Base-by-base conservation (phyloP, 92 coral and sea anemone species). In the Galaxea fascicularis region DNA sequence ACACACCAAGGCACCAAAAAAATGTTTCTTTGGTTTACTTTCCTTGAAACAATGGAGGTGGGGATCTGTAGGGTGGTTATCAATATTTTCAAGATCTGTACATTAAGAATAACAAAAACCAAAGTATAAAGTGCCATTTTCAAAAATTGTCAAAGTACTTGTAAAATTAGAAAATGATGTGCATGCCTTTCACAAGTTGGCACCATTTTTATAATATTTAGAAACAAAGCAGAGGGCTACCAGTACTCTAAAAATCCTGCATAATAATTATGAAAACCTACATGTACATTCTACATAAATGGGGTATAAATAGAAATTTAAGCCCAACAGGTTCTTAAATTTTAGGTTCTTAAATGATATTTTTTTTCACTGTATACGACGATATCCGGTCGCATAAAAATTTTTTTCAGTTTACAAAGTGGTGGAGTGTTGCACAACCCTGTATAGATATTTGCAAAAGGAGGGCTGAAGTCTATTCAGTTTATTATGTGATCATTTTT, bases 31-130 rank as follows among this genome's bases (percentile, higher is more conserved):
- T 52, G 4, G 44, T 51, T 73, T 52, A 51, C 78, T 51, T 73
- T 73, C 64, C 65, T 73, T 73, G 78, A 73, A 73, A 73, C 78
- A 73, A 24, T 53, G 64, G 78, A 51, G 44, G 51, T 51, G 52
- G 78, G 51, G 78, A 27, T 73, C 78, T 73, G 78, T 73, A 53
- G 45, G 64, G 78, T 71, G 58, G 76, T 65, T 71, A 71, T 71
- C 58, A 58, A 71, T 46, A 46, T 71, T 71, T 71, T 58, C 76
- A 0, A 45, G 76, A 45, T 20, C 76, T 71, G 46, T 46, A 65
- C 71, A 65, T 27, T 26, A 65, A 65, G 25, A 30, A 65, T 65
- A 28, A 27, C 4, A 65, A 65, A 65, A 65, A 11, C 66, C 72
- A 28, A 14, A 10, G 45, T 30, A 66, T 28, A 66, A 30, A 29